A percentile compares a stretch with the other conserved stretches of the same genome.
Evolutionary conservation across 92 coral and sea anemone species (phyloP).

Genomic region (Bergia sp.): DNA sequence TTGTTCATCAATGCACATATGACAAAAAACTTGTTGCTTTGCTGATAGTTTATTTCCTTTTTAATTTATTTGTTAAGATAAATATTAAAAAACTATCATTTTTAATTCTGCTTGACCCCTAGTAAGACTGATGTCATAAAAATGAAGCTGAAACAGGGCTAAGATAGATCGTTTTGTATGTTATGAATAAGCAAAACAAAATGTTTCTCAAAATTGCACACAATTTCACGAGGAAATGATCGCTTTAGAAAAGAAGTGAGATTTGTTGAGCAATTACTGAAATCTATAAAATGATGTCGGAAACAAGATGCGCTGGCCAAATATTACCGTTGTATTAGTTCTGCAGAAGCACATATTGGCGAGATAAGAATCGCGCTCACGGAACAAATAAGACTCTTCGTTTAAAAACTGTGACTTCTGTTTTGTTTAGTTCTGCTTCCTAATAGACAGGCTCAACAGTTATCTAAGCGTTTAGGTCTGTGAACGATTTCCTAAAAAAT

Average conservation of each 20-base stretch:
- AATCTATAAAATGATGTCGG: not conserved
- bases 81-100: no score
- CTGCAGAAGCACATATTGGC: not conserved
- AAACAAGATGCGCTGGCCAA: not conserved
- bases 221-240: not conserved
- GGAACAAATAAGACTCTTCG: not conserved
- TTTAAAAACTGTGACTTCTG: not conserved
- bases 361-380: not conserved
- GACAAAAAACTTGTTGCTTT: no score
- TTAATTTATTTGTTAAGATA: no score
- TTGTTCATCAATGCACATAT: not conserved
- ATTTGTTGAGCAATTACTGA: not conserved
- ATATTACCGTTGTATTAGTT: not conserved
- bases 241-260: no score
- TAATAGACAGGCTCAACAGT: not conserved
- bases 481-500: no score
- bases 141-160: no score
- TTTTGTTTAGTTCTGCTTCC: not conserved
- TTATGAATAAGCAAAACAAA: not conserved
- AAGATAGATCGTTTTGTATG: no score
- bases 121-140: no score
- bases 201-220: no score
- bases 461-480: not conserved
- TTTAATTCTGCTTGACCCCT: no score
- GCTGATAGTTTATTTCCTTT: no score